These are phyloP conservation scores for Orchestia grillus DNA, from an alignment of 1,140 invertebrate genomes.

Conservation along the genomic window DNA sequence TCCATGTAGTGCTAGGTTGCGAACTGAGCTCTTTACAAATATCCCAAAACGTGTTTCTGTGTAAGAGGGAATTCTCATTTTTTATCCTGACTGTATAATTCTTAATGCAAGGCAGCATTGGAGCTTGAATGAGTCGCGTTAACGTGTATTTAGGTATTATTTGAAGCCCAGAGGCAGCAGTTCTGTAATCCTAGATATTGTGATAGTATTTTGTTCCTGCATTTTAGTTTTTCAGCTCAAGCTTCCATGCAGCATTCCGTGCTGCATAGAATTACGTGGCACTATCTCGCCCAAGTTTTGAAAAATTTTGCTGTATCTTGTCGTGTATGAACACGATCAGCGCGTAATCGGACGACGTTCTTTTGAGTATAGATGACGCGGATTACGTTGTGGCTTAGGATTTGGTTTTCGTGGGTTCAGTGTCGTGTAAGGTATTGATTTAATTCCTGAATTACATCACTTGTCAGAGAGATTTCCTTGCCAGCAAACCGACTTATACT, in stretches of 20 bases:
- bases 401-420: neutral
- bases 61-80: neutral
- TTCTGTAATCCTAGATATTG: neutral
- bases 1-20: neutral
- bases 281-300: neutral
- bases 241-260: neutral
- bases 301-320: neutral
- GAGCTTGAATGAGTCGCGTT: neutral
- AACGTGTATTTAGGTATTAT: neutral
- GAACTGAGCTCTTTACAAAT: neutral
- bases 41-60: neutral
- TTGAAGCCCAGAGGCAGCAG: neutral
- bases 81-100: neutral
- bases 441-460: no score
- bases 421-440: neutral
- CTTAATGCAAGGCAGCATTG: neutral
- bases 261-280: neutral
- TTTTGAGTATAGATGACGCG: neutral
- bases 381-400: neutral
- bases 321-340: neutral
- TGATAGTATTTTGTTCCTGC: neutral
- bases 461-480: no score
- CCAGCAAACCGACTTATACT: no score
- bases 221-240: neutral
- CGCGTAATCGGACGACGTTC: neutral